Percentiles rank a stretch among this genome's conserved stretches.
Evolutionary conservation across 2,113 vertebrate genomes (phyloP).

Genomic region (Dipodomys ordii): DNA sequence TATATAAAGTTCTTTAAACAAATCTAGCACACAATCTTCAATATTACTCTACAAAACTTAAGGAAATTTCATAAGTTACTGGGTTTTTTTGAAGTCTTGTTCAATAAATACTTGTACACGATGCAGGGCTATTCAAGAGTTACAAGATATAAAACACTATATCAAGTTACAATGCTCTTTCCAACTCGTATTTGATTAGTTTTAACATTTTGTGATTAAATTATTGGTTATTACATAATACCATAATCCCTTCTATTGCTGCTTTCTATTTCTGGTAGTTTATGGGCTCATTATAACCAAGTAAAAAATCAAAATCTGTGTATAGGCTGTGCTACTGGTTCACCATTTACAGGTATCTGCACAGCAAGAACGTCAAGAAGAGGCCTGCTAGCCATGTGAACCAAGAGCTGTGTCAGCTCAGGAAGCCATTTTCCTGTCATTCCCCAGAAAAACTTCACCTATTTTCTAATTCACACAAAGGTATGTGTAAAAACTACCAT

Average conservation of each 20-base stretch:
- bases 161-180: too few relatives aligned
- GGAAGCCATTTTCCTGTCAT: not conserved
- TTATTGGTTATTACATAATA: not conserved
- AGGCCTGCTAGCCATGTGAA: not conserved
- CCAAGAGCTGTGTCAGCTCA: slow-evolving; percentile 1
- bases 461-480: not conserved
- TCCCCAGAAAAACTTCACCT: not conserved
- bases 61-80: not conserved
- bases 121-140: not conserved
- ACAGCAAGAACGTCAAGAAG: not conserved
- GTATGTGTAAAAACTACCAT: not conserved
- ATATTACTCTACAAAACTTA: slow-evolving; percentile 19
- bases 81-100: not conserved
- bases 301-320: slow-evolving; percentile 13
- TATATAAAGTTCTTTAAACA: slow-evolving; percentile 26
- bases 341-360: not conserved
- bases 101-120: not conserved
- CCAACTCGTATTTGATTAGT: too few relatives aligned
- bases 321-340: not conserved
- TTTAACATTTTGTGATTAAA: slow-evolving; percentile 34
- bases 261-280: slow-evolving; percentile 21
- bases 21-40: not conserved
- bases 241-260: not conserved
- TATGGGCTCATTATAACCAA: not conserved
- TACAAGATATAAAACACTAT: not conserved